phyloP scores from a whole-genome alignment of 2,888 invertebrate species.

The Portevinia maculata region DNA sequence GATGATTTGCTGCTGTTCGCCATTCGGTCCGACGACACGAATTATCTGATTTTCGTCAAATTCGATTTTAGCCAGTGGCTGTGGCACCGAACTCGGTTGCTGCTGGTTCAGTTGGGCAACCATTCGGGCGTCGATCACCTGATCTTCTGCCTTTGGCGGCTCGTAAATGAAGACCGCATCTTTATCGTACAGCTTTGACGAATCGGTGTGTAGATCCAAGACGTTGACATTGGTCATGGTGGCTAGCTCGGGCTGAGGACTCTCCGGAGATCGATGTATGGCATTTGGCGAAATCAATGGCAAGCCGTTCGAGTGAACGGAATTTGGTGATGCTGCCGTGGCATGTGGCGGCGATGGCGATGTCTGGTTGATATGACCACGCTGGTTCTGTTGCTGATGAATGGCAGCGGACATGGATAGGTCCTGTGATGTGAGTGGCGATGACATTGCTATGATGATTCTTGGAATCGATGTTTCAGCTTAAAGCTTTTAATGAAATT shows the following conservation, averaged over 20 bases:
- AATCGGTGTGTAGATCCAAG: constrained; percentile 85
- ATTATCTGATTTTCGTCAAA: constrained; percentile 83
- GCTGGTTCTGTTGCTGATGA: constrained; percentile 76
- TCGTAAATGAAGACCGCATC: constrained; percentile 82
- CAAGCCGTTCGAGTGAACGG: constrained; percentile 80
- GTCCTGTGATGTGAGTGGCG: constrained; percentile 77
- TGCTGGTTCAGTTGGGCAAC: constrained; percentile 80
- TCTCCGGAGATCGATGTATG: constrained; percentile 84
- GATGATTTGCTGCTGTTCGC: constrained; percentile 83
- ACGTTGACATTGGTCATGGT: constrained; percentile 95
- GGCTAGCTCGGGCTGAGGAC: constrained; percentile 90
- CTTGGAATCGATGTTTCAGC: constrained; percentile 48
- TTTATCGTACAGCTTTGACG: constrained; percentile 82
- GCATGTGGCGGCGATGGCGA: constrained; percentile 77
- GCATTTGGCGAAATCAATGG: constrained; percentile 79
- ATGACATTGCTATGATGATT: constrained; percentile 73
- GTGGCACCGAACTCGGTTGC: constrained; percentile 75
- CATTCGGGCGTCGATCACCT: constrained; percentile 82
- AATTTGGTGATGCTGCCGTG: constrained; percentile 75
- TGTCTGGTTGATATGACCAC: constrained; percentile 73
- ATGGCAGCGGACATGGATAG: constrained; percentile 76
- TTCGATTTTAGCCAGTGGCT: constrained; percentile 82
- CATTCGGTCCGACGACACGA: constrained; percentile 82
- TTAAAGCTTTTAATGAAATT: constrained; percentile 51
- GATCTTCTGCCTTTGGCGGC: constrained; percentile 81